Base-by-base conservation (phyloP, 2,888 invertebrate species). In the Chrysina gloriosa region DNA sequence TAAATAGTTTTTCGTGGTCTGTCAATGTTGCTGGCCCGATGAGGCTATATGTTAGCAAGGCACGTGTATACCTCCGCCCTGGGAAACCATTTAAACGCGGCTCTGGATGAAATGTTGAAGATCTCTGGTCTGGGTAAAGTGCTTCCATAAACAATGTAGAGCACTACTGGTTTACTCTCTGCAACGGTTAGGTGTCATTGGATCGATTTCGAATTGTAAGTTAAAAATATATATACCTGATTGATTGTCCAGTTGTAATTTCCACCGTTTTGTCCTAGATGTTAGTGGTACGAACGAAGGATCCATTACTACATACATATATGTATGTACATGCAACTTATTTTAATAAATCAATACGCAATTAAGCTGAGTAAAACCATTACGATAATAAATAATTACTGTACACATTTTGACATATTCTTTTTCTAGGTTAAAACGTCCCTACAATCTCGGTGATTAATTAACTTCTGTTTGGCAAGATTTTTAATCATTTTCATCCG, bases 101-200 rank as follows among this genome's bases (percentile, higher is more conserved):
- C 70, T 72, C 70, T 69, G 73, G 72, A 74, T 74, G 74, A 75
- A 75, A 74, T 75, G 75, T 74, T 75, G 74, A 72, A 75, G 73
- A 75, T 74, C 73, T 70, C 70, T 70, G 72, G 69, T 72, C 71
- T 66, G 65, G 63, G 69, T 70, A 68, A 63, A 73, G 71, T 69
- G 69, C 71, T 70, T 65, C 71, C 71, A 74, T 75, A 75, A 75
- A 76, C 75, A 75, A 76, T 74, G 71, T 70, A 67, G 52, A 67
- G 69, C 70, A 23, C 39, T 56, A 6, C 36, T 36, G 21, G 36
- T 36, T 27, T 50, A 25, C 27, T 25, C 72, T 50, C 14, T 9
- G 25, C 70, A 69, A 68, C 64, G 70, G 70, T 54, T 68, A 68
- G 73, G 72, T 72, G 73, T 74, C 73, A 73, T 69, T 70, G 66